A percentile compares a stretch with the other conserved stretches of the same genome.
Conservation (phyloP, 1,140 invertebrate species). For the Drosophila tropicalis region DNA sequence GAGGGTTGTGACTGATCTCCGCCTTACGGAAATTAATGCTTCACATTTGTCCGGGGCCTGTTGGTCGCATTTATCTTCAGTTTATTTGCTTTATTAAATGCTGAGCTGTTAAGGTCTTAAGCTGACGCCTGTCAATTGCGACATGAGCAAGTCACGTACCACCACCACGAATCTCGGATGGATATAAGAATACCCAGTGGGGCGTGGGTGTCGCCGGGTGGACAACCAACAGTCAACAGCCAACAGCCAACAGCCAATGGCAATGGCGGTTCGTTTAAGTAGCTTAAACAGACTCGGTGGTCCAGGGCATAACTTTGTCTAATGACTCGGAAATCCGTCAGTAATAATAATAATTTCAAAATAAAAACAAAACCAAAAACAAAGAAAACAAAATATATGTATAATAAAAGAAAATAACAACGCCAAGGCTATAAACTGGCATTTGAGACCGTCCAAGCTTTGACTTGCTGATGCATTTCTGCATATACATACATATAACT, state of each 20-base stretch:
- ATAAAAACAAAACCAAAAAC: slow-evolving; percentile 2
- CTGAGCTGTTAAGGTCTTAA: slow-evolving; percentile 59
- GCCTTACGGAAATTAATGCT: slow-evolving; percentile 52
- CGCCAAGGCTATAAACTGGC: slow-evolving; percentile 70
- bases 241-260: no score
- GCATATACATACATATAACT: slow-evolving; percentile 62
- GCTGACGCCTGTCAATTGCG: slow-evolving; percentile 73
- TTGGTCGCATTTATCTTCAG: slow-evolving; percentile 50
- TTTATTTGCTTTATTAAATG: slow-evolving; percentile 77
- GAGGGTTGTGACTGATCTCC: slow-evolving; percentile 39
- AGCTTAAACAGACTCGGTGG: slow-evolving; percentile 81
- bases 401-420: slow-evolving; percentile 37
- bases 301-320: slow-evolving; percentile 81
- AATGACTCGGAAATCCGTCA: slow-evolving; percentile 83
- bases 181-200: slow-evolving; percentile 15
- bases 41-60: slow-evolving; percentile 47
- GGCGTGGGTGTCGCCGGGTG: slow-evolving; percentile 23
- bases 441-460: slow-evolving; percentile 63
- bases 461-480: slow-evolving; percentile 55
- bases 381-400: slow-evolving; percentile 3
- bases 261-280: slow-evolving; percentile 73
- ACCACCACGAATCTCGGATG: neutral
- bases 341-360: slow-evolving; percentile 66
- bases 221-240: slow-evolving; percentile 15
- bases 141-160: slow-evolving; percentile 67